phyloP scores from a whole-genome alignment of 2,113 vertebrate genomes.

The Heterotis niloticus region DNA sequence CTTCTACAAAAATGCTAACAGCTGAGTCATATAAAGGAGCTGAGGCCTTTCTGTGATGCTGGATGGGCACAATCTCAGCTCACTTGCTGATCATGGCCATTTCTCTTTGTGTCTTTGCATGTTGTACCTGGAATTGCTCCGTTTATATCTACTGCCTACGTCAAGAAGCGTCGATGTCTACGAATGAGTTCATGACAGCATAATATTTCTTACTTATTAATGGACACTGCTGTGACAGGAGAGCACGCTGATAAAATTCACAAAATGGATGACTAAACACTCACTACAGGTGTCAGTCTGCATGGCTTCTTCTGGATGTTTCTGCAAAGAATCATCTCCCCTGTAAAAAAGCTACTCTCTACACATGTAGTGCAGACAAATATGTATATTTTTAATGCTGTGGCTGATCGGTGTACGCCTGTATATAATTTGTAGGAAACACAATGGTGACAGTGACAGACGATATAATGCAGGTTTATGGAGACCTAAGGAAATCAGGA shows the following conservation, averaged over 20 bases:
- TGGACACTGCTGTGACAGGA: not conserved
- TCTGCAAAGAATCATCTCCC: not conserved
- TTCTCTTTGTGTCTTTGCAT: not conserved
- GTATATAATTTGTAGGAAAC: no score
- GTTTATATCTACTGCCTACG: not conserved
- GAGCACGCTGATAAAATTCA: not conserved
- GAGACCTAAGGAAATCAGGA: no score
- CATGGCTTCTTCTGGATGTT: not conserved
- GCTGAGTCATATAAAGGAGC: no score
- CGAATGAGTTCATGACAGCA: not conserved
- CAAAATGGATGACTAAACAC: not conserved
- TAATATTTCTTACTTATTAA: slow-evolving; percentile 14
- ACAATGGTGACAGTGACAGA: no score
- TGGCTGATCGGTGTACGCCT: no score
- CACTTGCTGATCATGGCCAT: no score
- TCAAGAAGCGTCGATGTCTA: not conserved
- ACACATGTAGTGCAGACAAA: no score
- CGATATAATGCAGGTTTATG: no score
- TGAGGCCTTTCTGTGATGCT: not conserved
- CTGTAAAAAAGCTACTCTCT: no score
- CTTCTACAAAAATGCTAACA: not conserved
- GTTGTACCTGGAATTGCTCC: not conserved
- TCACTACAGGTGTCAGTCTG: not conserved
- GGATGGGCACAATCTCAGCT: not conserved
- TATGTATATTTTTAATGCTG: no score